A percentile compares a stretch with the other conserved stretches of the same genome.
phyloP scores from a whole-genome alignment of 1,140 invertebrate genomes.

The Asobara japonica region DNA sequence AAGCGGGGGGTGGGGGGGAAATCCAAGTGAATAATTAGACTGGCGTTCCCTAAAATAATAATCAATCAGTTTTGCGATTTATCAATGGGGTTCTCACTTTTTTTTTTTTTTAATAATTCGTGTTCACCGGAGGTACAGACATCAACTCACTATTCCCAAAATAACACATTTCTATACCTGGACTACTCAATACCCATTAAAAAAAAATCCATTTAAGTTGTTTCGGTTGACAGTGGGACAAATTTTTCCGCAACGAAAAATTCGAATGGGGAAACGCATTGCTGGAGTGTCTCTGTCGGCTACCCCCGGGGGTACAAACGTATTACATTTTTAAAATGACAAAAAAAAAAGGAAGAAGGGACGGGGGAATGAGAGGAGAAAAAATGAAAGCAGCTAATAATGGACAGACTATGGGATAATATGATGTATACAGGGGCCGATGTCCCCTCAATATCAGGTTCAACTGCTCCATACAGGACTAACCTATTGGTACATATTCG shows the following conservation, averaged over 20 bases:
- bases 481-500: constrained; percentile 33
- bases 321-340: constrained; percentile 61
- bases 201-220: constrained; percentile 5
- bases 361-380: not conserved
- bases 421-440: constrained; percentile 39
- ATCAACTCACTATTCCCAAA: not conserved
- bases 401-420: constrained; percentile 54
- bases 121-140: too few species aligned
- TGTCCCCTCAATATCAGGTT: constrained; percentile 25
- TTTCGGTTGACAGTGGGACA: constrained; percentile 45
- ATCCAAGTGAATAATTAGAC: not conserved
- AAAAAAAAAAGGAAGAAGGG: constrained; percentile 53
- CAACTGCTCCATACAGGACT: not conserved
- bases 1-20: not conserved
- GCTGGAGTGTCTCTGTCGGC: not conserved
- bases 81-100: too few species aligned
- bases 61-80: too few species aligned
- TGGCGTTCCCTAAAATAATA: not conserved
- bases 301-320: constrained; percentile 45
- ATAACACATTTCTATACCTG: not conserved
- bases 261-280: constrained; percentile 48
- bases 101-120: too few species aligned
- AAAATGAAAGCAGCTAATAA: constrained; percentile 48
- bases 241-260: constrained; percentile 55
- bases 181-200: not conserved